These are phyloP conservation scores for Pygathrix nemaeus DNA, from an alignment of 2,113 vertebrate genomes.

Conservation along the genomic window DNA sequence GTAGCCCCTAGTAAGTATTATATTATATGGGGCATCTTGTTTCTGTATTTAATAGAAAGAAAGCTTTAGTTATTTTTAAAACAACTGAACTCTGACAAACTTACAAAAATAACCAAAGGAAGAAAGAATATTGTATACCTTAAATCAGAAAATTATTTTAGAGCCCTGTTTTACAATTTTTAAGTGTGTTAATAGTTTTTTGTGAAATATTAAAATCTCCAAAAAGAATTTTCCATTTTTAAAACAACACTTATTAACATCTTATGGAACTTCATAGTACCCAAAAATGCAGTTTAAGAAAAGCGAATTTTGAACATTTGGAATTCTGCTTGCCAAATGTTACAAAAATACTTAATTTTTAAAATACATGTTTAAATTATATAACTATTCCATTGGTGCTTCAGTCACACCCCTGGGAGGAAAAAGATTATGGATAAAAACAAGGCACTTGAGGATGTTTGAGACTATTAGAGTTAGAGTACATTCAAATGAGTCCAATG, in stretches of 20 bases:
- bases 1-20: neutral
- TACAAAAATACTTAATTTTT: neutral
- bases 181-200: neutral
- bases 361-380: neutral
- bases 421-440: neutral
- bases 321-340: neutral
- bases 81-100: neutral
- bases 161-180: neutral
- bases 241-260: neutral
- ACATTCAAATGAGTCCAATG: neutral
- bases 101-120: neutral
- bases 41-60: slow-evolving; percentile 2
- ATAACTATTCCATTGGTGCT: neutral
- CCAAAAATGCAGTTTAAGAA: neutral
- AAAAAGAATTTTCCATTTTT: neutral
- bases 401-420: neutral
- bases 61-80: slow-evolving; percentile 1
- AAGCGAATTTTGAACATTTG: neutral
- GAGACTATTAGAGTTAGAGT: neutral
- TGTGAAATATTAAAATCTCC: neutral
- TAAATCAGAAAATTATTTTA: neutral
- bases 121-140: neutral
- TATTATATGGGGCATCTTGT: neutral
- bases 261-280: neutral
- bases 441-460: neutral